phyloP scores from a whole-genome alignment of 1,140 invertebrate genomes.

The Musca domestica region DNA sequence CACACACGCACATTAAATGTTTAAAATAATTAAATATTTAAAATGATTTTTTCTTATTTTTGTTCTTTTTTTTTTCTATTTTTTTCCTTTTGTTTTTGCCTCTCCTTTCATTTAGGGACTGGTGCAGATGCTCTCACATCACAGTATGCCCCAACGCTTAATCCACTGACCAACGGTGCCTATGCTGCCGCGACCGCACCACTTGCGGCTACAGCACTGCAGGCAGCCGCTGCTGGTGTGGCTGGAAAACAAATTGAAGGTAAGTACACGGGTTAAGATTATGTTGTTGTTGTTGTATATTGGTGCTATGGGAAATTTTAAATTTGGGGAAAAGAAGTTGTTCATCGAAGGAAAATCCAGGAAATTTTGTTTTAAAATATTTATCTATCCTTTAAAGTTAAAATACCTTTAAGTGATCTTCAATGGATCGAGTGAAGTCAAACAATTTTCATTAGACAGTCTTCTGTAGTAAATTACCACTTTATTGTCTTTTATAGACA shows the following conservation, averaged over 20 bases:
- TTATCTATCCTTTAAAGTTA: too few relatives aligned
- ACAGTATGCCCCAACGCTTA: slow-evolving; percentile 40
- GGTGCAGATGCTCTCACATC: slow-evolving; percentile 34
- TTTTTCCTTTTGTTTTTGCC: slow-evolving; percentile 4
- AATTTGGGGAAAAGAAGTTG: too few relatives aligned
- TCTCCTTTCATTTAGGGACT: slow-evolving; percentile 35
- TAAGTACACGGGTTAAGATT: slow-evolving; percentile 26
- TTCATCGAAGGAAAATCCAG: too few relatives aligned
- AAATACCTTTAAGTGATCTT: too few relatives aligned
- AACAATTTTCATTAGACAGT: too few relatives aligned
- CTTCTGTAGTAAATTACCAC: too few relatives aligned
- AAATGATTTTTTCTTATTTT: slow-evolving; percentile 2
- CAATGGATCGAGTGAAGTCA: too few relatives aligned
- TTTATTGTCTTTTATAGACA: too few relatives aligned
- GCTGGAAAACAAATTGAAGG: slow-evolving; percentile 53
- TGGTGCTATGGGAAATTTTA: too few relatives aligned
- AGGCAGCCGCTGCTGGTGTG: slow-evolving; percentile 46
- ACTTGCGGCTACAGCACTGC: slow-evolving; percentile 39
- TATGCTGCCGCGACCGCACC: slow-evolving; percentile 34
- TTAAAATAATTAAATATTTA: neutral
- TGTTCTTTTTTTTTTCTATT: neutral
- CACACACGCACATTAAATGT: neutral
- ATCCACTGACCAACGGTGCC: slow-evolving; percentile 42
- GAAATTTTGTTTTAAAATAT: too few relatives aligned
- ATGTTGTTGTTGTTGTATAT: neutral